Evolutionary conservation across 2,888 invertebrate genomes (phyloP).

Genomic region (Toxonevra muliebris): DNA sequence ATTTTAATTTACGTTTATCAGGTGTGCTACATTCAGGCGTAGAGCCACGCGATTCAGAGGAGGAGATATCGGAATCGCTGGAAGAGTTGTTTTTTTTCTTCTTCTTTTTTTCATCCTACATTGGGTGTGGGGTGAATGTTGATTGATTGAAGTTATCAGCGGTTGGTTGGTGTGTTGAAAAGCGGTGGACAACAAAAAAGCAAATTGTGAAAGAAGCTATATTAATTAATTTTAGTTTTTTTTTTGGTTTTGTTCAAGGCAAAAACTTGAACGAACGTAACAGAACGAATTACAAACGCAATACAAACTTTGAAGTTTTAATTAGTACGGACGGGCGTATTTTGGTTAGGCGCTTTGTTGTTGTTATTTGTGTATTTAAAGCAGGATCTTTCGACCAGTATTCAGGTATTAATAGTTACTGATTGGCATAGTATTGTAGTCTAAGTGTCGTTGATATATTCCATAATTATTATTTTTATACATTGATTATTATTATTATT

Average conservation of each 20-base stretch:
- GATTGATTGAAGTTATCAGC: neutral
- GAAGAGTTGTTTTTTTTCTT: constrained; percentile 50
- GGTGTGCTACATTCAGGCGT: constrained; percentile 49
- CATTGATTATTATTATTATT: too few species aligned
- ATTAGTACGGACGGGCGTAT: neutral
- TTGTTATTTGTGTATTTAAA: too few species aligned
- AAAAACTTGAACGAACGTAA: neutral
- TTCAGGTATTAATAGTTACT: too few species aligned
- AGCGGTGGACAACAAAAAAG: neutral
- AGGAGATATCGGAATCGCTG: constrained; percentile 60
- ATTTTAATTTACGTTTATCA: constrained; percentile 36
- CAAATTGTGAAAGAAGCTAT: neutral
- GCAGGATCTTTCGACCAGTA: too few species aligned
- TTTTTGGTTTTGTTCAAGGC: too few species aligned
- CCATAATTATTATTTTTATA: too few species aligned
- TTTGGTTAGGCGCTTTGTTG: too few species aligned
- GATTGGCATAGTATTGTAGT: too few species aligned
- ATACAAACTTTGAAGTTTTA: constrained; percentile 9
- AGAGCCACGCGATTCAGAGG: constrained; percentile 58
- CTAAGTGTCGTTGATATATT: too few species aligned
- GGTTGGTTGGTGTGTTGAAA: neutral
- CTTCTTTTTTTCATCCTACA: constrained; percentile 37
- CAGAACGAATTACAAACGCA: neutral
- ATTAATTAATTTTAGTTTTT: neutral
- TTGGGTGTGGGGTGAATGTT: constrained; percentile 12